A percentile compares a stretch with the other conserved stretches of the same genome.
phyloP scores from a whole-genome alignment of 2,113 vertebrate genomes.

The Protobothrops mucrosquamatus region DNA sequence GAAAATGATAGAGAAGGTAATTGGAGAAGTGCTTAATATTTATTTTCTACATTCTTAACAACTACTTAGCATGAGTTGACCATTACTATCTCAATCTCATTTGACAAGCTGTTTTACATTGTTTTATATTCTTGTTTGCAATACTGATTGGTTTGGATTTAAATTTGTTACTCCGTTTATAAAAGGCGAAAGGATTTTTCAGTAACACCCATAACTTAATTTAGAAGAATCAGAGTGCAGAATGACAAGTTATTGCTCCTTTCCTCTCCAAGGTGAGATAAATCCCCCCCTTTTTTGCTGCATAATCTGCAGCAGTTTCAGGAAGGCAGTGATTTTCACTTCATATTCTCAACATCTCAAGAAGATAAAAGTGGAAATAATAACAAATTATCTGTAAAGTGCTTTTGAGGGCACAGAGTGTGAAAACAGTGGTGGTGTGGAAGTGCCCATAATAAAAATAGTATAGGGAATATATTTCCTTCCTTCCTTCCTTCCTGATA shows the following conservation, averaged over 20 bases:
- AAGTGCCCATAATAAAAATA: background rate
- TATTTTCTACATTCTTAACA: background rate
- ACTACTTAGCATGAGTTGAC: background rate
- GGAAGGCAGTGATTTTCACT: background rate
- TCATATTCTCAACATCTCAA: background rate
- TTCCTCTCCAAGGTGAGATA: background rate
- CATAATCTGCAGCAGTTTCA: background rate
- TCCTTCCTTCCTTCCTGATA: background rate
- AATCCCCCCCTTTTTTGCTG: background rate
- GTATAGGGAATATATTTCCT: background rate
- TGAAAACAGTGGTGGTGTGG: background rate
- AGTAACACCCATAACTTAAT: background rate
- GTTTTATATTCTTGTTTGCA: background rate
- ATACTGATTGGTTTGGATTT: background rate
- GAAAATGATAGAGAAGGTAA: background rate
- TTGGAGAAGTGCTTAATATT: background rate
- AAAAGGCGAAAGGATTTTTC: background rate
- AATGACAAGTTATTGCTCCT: background rate
- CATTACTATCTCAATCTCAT: background rate
- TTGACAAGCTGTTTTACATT: background rate
- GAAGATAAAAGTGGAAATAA: background rate
- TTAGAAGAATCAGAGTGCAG: background rate
- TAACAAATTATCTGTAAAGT: background rate
- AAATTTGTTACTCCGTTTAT: background rate
- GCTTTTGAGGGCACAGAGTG: background rate